phyloP scores from a whole-genome alignment of 2,113 vertebrate genomes.

The Vulpes vulpes region DNA sequence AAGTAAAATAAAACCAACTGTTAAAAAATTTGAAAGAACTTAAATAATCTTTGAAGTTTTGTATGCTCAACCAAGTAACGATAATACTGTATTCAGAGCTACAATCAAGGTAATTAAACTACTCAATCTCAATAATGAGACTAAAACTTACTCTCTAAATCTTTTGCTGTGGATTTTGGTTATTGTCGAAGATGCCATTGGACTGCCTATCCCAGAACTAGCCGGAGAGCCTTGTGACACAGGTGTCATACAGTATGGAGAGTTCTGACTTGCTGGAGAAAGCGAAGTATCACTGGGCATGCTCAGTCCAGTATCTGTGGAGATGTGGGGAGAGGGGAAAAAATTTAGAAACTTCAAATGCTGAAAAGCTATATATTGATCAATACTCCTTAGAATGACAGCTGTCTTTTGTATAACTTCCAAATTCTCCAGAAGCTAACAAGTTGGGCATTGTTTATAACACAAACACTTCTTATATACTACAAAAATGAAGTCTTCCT shows the following conservation, averaged over 20 bases:
- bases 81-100: not conserved
- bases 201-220: constrained; percentile 98
- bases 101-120: constrained; percentile 13
- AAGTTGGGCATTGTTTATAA: not conserved
- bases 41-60: not conserved
- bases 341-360: constrained; percentile 21
- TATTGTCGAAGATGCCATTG: constrained; percentile 97
- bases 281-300: constrained; percentile 97
- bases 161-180: constrained; percentile 99
- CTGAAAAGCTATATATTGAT: not conserved
- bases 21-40: not conserved
- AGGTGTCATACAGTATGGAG: constrained; percentile 98
- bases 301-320: constrained; percentile 92
- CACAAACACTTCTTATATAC: constrained; percentile 38
- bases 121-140: not conserved
- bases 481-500: constrained; percentile 31
- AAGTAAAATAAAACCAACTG: not conserved
- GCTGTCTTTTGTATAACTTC: not conserved
- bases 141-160: constrained; percentile 96
- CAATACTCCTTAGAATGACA: not conserved
- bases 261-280: constrained; percentile 98
- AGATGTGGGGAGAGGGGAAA: not conserved
- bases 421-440: constrained; percentile 12
- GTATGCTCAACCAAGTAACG: not conserved
- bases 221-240: constrained; percentile 98